Conservation (phyloP, 1,140 invertebrate species). For the Cryptotermes secundus region DNA sequence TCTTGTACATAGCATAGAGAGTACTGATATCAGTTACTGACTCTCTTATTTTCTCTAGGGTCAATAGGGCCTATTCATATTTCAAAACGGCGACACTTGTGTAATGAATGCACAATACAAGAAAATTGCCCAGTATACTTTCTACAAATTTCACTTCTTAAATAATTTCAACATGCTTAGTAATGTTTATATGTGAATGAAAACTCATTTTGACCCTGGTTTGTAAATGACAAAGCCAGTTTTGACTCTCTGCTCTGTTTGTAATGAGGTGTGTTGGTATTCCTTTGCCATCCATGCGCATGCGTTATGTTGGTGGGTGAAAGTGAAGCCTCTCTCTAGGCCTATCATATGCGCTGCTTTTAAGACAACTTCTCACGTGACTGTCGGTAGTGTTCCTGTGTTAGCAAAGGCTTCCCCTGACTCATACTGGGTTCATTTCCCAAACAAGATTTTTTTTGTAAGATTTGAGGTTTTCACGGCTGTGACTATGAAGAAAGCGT, state of each 20-base stretch:
- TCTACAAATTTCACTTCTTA: not conserved
- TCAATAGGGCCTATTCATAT: too few species aligned
- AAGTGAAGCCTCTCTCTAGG: not conserved
- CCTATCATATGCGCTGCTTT: not conserved
- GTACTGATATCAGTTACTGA: too few species aligned
- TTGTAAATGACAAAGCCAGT: not conserved
- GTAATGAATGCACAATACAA: too few species aligned
- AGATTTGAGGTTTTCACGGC: too few species aligned
- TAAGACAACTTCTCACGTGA: not conserved
- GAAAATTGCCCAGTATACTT: not conserved
- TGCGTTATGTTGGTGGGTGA: not conserved
- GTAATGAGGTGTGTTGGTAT: not conserved
- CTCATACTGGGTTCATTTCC: not conserved
- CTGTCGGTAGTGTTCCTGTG: not conserved
- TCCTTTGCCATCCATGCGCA: not conserved
- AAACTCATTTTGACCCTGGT: not conserved
- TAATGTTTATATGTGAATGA: not conserved
- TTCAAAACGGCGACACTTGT: too few species aligned
- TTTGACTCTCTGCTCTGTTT: not conserved
- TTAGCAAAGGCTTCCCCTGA: not conserved
- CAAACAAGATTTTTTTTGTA: not conserved
- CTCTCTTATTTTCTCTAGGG: too few species aligned
- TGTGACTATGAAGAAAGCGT: too few species aligned
- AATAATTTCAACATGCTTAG: not conserved
- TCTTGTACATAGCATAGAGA: too few species aligned